phyloP scores from a whole-genome alignment of 2,888 invertebrate genomes.

The Hypercompe scribonia region DNA sequence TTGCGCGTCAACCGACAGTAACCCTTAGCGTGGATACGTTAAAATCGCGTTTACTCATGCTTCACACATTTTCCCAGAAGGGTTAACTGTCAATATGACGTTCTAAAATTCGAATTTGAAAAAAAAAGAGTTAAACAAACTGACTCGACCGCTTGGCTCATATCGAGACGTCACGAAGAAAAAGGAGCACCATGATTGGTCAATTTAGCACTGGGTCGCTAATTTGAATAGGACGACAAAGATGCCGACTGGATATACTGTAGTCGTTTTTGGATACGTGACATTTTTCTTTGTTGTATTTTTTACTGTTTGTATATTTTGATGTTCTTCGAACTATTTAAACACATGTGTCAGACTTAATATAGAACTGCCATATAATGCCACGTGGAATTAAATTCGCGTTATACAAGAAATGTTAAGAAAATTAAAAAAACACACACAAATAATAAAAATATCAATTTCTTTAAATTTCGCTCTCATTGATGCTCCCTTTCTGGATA shows the following conservation, averaged over 20 bases:
- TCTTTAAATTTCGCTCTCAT: background rate
- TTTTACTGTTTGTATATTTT: slow-evolving; percentile 51
- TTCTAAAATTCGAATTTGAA: slow-evolving; percentile 62
- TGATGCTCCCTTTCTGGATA: background rate
- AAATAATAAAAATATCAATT: too few species aligned
- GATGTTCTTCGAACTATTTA: slow-evolving; percentile 28
- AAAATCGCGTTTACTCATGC: slow-evolving; percentile 64
- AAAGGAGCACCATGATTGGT: slow-evolving; percentile 57
- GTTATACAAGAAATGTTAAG: too few species aligned
- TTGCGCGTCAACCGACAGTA: slow-evolving; percentile 55
- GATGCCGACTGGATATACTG: slow-evolving; percentile 53
- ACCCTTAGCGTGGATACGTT: slow-evolving; percentile 70
- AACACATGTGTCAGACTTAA: slow-evolving; percentile 2
- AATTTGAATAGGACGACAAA: slow-evolving; percentile 65
- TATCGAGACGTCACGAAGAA: slow-evolving; percentile 67
- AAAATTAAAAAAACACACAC: too few species aligned
- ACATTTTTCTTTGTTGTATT: slow-evolving; percentile 45
- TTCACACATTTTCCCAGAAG: slow-evolving; percentile 73
- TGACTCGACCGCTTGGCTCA: slow-evolving; percentile 37
- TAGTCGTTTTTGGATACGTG: slow-evolving; percentile 39
- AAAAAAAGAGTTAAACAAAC: slow-evolving; percentile 66
- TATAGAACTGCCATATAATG: background rate
- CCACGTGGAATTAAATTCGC: too few species aligned
- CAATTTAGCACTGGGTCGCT: slow-evolving; percentile 64
- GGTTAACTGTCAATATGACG: slow-evolving; percentile 70